Evolutionary conservation across 2,797 vertebrate species (phyloP), one percentile per base, ranked within the genome.

Genomic region (Leptoclinus maculatus): DNA sequence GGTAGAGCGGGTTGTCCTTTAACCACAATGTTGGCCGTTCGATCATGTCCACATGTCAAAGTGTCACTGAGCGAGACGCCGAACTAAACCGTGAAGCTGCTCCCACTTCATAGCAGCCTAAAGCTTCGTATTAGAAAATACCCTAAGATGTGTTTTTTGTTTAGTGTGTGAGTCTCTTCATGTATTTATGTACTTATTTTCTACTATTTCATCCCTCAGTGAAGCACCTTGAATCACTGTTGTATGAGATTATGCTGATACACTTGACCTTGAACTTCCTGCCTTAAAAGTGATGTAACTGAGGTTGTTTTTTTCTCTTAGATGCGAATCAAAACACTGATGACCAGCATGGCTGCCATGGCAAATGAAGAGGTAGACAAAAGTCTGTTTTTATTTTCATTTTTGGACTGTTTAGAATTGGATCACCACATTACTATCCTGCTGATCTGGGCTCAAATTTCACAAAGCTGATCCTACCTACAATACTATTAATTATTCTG

Each of bases 291-390:
- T 56, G 7, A 53, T 9, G 8, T 25, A n/a, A 39, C 19, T 63
- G 14, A 38, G 14, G 16, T 53, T 47, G 23, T 62, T 34, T 66
- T 25, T 75, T 27, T 19, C 8, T 81, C 13, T 57, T 47, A 99
- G 96, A 94, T 96, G 83, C 91, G 95, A 56, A 97, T 99, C 85
- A 96, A 97, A 92, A 94, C 95, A 0, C 83, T 99, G 89, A 99
- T 99, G 98, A 99, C 96, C 83, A 96, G 92, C 87, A 99, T 99
- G 98, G 96, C 97, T 29, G 96, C 94, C 39, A 99, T 98, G 98
- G 96, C 93, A 25, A 96, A 89, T 21, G 97, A 97, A 73, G 97
- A 98, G 96, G 98, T 98, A 84, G 86, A 78, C 2, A 16, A 21
- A n/a, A 5, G 5, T 11, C 2, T 13, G 27, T 41, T 23, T 19